Percentiles rank a stretch among this genome's conserved stretches.
phyloP scores from a whole-genome alignment of 2,888 invertebrate species.

The Platerodrilus igneus region DNA sequence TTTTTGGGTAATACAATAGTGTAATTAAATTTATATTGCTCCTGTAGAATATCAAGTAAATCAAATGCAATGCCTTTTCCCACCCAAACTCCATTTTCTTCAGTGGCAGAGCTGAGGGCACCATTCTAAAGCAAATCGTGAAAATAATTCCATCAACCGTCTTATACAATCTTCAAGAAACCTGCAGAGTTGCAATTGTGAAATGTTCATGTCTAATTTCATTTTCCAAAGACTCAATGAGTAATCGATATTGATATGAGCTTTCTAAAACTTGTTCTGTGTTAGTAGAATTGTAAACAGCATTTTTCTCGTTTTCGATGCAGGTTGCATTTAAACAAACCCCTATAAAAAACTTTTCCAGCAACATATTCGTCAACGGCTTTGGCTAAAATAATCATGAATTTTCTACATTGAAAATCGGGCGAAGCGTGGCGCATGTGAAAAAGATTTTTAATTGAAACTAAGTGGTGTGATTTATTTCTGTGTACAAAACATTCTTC shows the following conservation, averaged over 20 bases:
- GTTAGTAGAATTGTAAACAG: no score
- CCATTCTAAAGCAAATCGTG: conserved; percentile 51
- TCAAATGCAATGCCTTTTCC: conserved; percentile 72
- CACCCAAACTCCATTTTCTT: conserved; percentile 52
- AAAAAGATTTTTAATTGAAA: no score
- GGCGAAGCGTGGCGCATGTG: no score
- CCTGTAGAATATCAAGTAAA: conserved; percentile 62
- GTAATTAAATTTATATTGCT: conserved; percentile 70
- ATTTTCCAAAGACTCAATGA: conserved; percentile 17
- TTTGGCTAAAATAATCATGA: no score
- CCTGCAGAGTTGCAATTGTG: conserved; percentile 27
- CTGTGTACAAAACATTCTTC: no score
- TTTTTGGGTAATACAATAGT: conserved; percentile 60
- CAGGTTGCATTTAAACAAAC: conserved; percentile 29
- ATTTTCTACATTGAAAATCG: no score
- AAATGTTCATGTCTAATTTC: conserved; percentile 31
- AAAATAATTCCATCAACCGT: background rate
- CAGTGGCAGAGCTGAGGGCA: conserved; percentile 56
- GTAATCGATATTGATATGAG: background rate
- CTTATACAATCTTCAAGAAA: no score
- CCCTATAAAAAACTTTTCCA: conserved; percentile 24
- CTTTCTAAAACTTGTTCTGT: no score
- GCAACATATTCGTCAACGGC: no score
- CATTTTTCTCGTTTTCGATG: conserved; percentile 6
- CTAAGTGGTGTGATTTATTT: no score